Base-by-base conservation (phyloP, 2,888 invertebrate genomes). In the Napeogenes sylphis region DNA sequence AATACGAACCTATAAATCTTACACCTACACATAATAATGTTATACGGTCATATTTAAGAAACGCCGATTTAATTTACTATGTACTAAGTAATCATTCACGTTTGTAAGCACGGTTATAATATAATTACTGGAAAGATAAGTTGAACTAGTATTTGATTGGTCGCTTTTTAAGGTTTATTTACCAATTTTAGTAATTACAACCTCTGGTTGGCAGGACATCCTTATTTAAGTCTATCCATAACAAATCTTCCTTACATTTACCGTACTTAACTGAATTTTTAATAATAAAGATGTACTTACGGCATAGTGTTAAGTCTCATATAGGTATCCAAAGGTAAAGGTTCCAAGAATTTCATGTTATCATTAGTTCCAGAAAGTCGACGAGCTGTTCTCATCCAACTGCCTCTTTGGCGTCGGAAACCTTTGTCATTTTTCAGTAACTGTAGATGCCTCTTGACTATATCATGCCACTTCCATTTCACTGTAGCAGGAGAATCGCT, bases 391-490 rank as follows among this genome's bases (percentile, higher is more conserved):
- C 89, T 81, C 81, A 89, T 84, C 88, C 89, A 90, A 71, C 90
- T 90, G 13, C 89, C 88, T 70, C 89, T 83, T 77, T 91, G 91
- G 63, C 90, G 76, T 72, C 87, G 82, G 64, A 87, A 85, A 10
- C 90, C 87, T 80, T 89, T 91, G 63, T 91, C 91, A 71, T 75
- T 88, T 80, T 87, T 91, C 65, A 91, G 73, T 65, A 89, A 74
- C 66, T 90, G 90, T 59, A 91, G 79, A 72, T 91, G 91, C 46
- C 90, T 83, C 76, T 91, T 91, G 2, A 91, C 91, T 66, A 91
- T 85, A 71, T 90, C 90, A 66, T 91, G 90, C 91, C 91, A 91
- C 75, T 89, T 91, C 83, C 90, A 90, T 79, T 87, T 90, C 4
- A 89, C 88, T 45, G 90, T 89, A 55, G 88, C 90, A 21, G 90